phyloP scores from a whole-genome alignment of 2,113 vertebrate species.

The Notiomystis cincta region DNA sequence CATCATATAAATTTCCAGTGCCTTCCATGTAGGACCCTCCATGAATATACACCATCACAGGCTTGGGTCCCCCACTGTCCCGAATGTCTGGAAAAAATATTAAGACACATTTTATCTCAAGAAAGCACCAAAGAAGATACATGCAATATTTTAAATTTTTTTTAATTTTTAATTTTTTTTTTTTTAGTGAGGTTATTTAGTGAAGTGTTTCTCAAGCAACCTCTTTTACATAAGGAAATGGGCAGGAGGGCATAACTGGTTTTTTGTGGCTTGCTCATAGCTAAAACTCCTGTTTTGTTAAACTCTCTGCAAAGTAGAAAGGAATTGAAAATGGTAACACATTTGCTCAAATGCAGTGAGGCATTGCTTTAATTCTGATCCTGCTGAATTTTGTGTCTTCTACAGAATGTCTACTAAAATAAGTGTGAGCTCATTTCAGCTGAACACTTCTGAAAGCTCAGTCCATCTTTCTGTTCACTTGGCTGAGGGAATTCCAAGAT shows the following conservation, averaged over 20 bases:
- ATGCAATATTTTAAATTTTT: not conserved
- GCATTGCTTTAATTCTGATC: not conserved
- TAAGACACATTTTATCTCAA: slow-evolving; percentile 71
- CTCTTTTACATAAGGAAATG: not conserved
- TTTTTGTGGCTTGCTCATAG: not conserved
- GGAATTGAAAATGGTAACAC: not conserved
- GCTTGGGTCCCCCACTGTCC: slow-evolving; percentile 98
- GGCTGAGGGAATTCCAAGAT: not conserved
- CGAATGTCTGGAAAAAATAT: slow-evolving; percentile 94
- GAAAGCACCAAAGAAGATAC: not conserved
- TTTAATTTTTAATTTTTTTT: not conserved
- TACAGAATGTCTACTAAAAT: not conserved
- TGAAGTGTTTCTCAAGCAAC: slow-evolving; percentile 80
- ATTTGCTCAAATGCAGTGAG: not conserved
- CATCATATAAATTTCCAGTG: slow-evolving; percentile 98
- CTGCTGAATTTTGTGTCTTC: not conserved
- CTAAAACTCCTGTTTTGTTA: not conserved
- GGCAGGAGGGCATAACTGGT: not conserved
- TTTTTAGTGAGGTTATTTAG: slow-evolving; percentile 35
- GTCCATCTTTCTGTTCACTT: not conserved
- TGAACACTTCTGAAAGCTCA: not conserved
- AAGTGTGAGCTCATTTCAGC: not conserved
- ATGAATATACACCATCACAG: slow-evolving; percentile 99
- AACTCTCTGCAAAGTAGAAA: not conserved
- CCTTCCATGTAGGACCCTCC: slow-evolving; percentile 99